Evolutionary conservation across 2,797 vertebrate genomes (phyloP), one percentile per base, ranked within the genome.

Genomic region (Vireo griseus): DNA sequence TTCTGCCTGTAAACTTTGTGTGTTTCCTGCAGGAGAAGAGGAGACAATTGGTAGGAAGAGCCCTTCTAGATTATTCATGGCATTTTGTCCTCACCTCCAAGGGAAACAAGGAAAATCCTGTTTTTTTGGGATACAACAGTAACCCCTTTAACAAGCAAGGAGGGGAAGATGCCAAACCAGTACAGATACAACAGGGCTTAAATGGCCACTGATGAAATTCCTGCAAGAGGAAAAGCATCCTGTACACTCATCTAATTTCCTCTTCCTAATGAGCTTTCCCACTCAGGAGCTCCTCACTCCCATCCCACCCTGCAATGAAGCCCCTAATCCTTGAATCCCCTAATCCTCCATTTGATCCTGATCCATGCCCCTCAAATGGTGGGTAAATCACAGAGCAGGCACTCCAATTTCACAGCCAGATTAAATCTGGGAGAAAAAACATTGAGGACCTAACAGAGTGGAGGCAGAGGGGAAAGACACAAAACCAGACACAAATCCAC

Each of bases 1-100:
- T 99, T 99, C 94, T 99, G 99, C 90, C 97, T 97, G 97, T 99
- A 99, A 71, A 99, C 95, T 97, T 99, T 99, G 97, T 99, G 99
- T 1, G 98, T 98, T 98, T 99, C 99, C 99, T 99, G 83, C 18
- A 47, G 93, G 89, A 47, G 54, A 67, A 92, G 31, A 50, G 35
- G 57, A 91, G 40, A 66, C 2, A 9, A 11, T 17, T 5, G 42
- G 29, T 61, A 73, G 50, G 72, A 88, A 79, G 35, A 79, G 50
- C 59, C 65, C 22, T 61, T 44, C 33, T 11, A 21, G 33, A 37
- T 59, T 37, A 69, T 29, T 24, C 3, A 7, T 2, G n/a, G 22
- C 33, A 54, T 68, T 76, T 69, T n/a, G 40, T 54, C 22, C 62
- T 86, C 3, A 0, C 3, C 15, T 58, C 42, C 5, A 6, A 79